Evolutionary conservation across 2,113 vertebrate species (phyloP), one percentile per base, ranked within the genome.

Genomic region (Neoarius graeffei): DNA sequence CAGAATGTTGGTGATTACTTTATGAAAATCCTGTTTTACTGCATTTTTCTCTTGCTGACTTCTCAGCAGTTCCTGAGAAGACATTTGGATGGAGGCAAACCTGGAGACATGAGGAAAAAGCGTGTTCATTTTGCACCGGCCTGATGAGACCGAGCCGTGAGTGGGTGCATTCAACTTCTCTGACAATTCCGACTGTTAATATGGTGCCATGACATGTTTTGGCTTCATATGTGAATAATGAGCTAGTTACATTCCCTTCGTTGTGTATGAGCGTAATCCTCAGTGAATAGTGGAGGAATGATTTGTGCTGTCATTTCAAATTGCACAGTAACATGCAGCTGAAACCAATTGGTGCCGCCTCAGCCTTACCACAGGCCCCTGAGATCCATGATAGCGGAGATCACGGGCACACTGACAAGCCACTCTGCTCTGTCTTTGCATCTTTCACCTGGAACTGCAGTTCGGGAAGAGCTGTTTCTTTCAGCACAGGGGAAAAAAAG

Each of bases 201-300:
- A 73, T 60, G 71, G 79, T 86, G 85, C 74, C 74, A 67, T 90
- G 86, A 88, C 90, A 90, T 90, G 90, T 89, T 91, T 91, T 91
- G 89, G 90, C 89, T 87, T 87, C 81, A 83, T 85, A 80, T 86
- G 86, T 90, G 90, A 91, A 90, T 90, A 91, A 91, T 91, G 90
- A 88, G 90, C 88, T 90, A 91, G 89, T 91, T 91, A 88, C 89
- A 66, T 79, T 88, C 84, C 85, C 87, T 87, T 85, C 85, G 85
- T 88, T 91, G 88, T 88, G 89, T 80, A 76, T 88, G 81, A 62
- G 84, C 81, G 85, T 88, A 88, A 88, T 88, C 85, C 87, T 90
- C 48, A 9, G 90, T 83, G 90, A 90, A 85, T 74, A 87, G 89
- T 62, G 27, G 50, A 17, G 67, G 50, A 91, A 85, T 85, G 66